phyloP scores from a whole-genome alignment of 2,888 invertebrate species.

The Epirrhoe tristata region DNA sequence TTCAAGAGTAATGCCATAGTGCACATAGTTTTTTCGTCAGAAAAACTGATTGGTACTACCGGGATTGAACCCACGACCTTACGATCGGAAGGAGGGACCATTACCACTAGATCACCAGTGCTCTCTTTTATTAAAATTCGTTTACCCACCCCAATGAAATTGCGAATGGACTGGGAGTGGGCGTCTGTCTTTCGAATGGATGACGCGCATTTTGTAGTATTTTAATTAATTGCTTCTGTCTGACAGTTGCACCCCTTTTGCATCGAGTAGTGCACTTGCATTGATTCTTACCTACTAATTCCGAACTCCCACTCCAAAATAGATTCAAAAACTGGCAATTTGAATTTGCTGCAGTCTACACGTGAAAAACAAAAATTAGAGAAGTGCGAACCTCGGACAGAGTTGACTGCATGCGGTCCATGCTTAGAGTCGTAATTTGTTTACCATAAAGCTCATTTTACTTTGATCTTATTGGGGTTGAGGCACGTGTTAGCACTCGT shows the following conservation, averaged over 20 bases:
- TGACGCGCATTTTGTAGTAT: neutral
- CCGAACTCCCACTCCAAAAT: neutral
- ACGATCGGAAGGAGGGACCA: no score
- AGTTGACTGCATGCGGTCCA: neutral
- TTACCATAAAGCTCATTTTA: conserved; percentile 8
- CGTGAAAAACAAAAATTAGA: no score
- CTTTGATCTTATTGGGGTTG: neutral
- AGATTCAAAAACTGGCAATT: neutral
- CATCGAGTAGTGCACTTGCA: neutral
- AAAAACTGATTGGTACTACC: no score
- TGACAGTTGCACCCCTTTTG: conserved; percentile 5
- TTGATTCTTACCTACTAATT: neutral
- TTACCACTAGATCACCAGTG: no score
- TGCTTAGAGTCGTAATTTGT: neutral
- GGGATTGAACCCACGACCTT: no score
- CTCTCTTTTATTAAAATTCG: no score
- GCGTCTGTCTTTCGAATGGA: neutral
- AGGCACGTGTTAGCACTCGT: conserved; percentile 2
- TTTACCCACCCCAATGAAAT: neutral
- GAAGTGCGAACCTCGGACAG: neutral
- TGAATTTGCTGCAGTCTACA: neutral
- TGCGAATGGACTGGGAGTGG: neutral
- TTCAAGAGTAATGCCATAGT: no score
- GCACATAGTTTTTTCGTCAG: no score
- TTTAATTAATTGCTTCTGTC: neutral